Percentiles rank a stretch among this genome's conserved stretches.
Conservation (phyloP, 2,888 invertebrate species). For the Syritta pipiens region DNA sequence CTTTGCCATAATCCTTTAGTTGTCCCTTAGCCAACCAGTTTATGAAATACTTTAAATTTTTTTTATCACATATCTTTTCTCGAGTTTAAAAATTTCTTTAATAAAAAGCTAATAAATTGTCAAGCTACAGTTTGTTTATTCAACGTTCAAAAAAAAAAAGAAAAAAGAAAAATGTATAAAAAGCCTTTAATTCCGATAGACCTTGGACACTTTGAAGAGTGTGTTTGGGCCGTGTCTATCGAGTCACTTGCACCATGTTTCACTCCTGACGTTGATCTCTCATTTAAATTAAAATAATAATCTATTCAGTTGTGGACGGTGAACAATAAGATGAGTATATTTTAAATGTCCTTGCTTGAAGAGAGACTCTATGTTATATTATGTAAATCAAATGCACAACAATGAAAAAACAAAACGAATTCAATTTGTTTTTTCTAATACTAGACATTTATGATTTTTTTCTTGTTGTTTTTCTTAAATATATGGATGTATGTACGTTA, state of each 20-base stretch:
- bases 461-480: too few species aligned
- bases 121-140: too few species aligned
- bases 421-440: constrained; percentile 1
- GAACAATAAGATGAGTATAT: constrained; percentile 53
- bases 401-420: not conserved
- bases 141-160: not conserved
- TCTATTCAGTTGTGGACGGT: constrained; percentile 53
- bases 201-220: too few species aligned
- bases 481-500: constrained; percentile 22
- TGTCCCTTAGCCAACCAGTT: constrained; percentile 45
- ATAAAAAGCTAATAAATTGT: constrained; percentile 2
- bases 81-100: constrained; percentile 23
- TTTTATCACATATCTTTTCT: not conserved
- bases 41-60: constrained; percentile 54
- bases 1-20: constrained; percentile 54
- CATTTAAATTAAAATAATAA: constrained; percentile 23
- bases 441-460: too few species aligned
- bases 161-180: not conserved
- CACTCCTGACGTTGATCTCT: too few species aligned
- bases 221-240: not conserved
- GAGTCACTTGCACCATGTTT: constrained; percentile 26
- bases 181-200: too few species aligned
- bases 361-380: constrained; percentile 4
- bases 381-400: not conserved
- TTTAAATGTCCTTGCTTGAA: constrained; percentile 32